Base-by-base conservation (phyloP, 2,888 invertebrate species). In the Tinea semifulvella region DNA sequence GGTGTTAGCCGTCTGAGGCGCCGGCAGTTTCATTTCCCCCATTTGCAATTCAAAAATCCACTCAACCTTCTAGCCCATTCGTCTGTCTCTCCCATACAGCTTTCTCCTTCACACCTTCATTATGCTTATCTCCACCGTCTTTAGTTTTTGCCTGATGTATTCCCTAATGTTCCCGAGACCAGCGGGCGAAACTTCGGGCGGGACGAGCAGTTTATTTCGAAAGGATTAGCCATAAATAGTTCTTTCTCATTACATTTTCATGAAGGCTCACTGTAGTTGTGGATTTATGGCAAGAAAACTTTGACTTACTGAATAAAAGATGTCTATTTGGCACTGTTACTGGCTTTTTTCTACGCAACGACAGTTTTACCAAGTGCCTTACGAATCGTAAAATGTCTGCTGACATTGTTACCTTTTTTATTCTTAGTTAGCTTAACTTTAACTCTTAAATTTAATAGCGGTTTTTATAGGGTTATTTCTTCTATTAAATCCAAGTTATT, bases 171-270 rank as follows among this genome's bases (percentile, higher is more conserved):
- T 51, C 50, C 52, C 51, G 65, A 57, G 49, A 53, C 54, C 52
- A 52, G 61, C 65, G 65, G 66, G 68, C 70, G 60, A 57, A 60
- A 60, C 61, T 62, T 58, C 60, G 63, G 56, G 20, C 65, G 63
- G 54, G 53, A 60, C 56, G 58, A 61, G 67, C 69, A 73, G 69
- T 77, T 73, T 76, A 71, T 76, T 75, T 63, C 64, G 57, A 71
- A 74, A 73, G 77, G 76, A 77, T 79, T 79, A 77, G 69, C 75
- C 65, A 74, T 79, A 79, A 80, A 79, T 76, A 77, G 73, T 76
- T 72, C 67, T 68, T 60, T 55, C 68, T 73, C 69, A 72, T 77
- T 77, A 77, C 69, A 76, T 68, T 79, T 79, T 79, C 79, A 80
- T 77, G 76, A 75, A 71, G 63, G 65, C 58, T 60, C 65, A 62